Conservation (phyloP, 2,888 invertebrate species). For the Caenorhabditis sp. region DNA sequence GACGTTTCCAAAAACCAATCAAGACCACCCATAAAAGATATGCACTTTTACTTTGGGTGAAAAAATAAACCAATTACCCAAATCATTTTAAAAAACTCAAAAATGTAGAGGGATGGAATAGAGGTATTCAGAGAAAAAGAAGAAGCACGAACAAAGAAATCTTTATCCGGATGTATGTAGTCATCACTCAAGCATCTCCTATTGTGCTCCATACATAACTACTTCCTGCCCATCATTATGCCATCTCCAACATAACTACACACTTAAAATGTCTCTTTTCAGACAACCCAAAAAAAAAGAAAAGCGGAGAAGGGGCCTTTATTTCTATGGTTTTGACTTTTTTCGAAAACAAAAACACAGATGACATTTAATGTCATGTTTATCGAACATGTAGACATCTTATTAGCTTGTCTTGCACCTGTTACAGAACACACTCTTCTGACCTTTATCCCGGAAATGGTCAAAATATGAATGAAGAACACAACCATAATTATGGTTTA, state of each 20-base stretch:
- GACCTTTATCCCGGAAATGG: constrained; percentile 5
- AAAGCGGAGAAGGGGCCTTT: background rate
- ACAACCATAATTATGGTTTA: background rate
- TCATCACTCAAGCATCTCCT: constrained; percentile 26
- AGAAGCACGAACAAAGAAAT: constrained; percentile 3
- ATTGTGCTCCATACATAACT: constrained; percentile 31
- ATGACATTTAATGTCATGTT: background rate
- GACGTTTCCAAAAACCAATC: background rate
- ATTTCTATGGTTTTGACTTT: background rate
- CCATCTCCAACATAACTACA: background rate
- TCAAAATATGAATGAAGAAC: background rate
- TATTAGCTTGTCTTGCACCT: constrained; percentile 43
- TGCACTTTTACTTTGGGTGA: background rate
- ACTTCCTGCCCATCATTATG: constrained; percentile 34
- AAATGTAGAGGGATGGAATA: background rate
- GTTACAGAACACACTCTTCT: constrained; percentile 13
- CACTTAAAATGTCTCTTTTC: constrained; percentile 1
- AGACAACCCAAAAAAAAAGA: background rate
- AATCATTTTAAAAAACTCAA: background rate
- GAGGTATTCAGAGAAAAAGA: background rate
- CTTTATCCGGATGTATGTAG: constrained; percentile 15
- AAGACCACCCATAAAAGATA: background rate
- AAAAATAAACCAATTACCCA: background rate
- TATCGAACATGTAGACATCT: background rate
- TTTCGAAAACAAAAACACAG: background rate